Base-by-base conservation (phyloP, 2,797 vertebrate species). In the Betta splendens region DNA sequence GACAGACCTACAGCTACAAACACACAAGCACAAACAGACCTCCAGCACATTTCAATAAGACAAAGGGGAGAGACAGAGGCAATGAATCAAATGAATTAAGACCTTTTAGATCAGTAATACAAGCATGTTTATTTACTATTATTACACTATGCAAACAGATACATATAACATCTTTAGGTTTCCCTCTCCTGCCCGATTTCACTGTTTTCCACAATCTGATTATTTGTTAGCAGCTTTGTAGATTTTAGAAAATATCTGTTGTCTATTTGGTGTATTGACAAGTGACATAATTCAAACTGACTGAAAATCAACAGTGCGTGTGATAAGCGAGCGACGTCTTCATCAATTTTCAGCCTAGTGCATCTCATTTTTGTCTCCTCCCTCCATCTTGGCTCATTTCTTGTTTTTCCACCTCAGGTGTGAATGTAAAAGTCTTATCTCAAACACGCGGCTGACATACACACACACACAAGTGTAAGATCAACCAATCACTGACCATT, bases 271-370 rank as follows among this genome's bases (percentile, higher is more conserved):
- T n/a, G 21, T 58, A 21, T n/a, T 56, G 31, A 57, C 25, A 32
- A 53, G 61, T 37, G 35, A 32, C 9, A 60, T 77, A 32, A 67
- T 70, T 71, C 43, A 46, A 54, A 35, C 33, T 22, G 68, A 36
- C 46, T 28, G 23, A 28, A 57, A 63, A 61, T 70, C 16, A 1
- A 69, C 52, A 10, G n/a, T n/a, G n/a, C n/a, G 22, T 25, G 42
- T 5, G 25, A 9, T 11, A 43, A 18, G 11, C 28, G 55, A 70
- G 20, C 63, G 62, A 60, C 21, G 9, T 64, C 35, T 70, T 55
- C 32, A 42, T 75, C 26, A 12, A 9, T 51, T 43, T 46, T 28
- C 32, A 74, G 11, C 68, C 45, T 3, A 22, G 32, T 21, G 44
- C 48, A 23, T 47, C 42, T 63, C 22, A n/a, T n/a, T n/a, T n/a